Evolutionary conservation across 2,113 vertebrate species (phyloP), one percentile per base, ranked within the genome.

Genomic region (Sapayoa aenigma): DNA sequence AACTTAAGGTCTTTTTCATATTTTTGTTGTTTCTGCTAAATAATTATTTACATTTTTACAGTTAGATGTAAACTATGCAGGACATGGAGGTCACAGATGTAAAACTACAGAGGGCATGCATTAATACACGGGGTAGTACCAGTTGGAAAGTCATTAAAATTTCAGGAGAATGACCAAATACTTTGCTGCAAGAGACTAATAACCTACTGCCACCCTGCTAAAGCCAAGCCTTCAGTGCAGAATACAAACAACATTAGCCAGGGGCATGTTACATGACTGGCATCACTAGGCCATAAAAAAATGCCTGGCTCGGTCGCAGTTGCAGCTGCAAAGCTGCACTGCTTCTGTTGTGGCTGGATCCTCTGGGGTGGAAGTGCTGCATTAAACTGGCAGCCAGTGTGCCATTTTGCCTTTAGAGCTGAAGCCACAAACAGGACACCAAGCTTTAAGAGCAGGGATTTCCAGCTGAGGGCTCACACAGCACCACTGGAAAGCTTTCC

Each of bases 231-330:
- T 85, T 50, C 78, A 25, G 35, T 20, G 62, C 67, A 65, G 35
- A 90, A 75, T 3, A 67, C 62, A 74, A 81, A 84, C 37, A 49
- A 31, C 7, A n/a, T 30, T 22, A 67, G 71, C 24, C 52, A 78
- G 44, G 39, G 39, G 12, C 31, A 59, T 4, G 52, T 50, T n/a
- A 67, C 0, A 0, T 24, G 27, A 68, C 1, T 24, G 74, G 58
- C 71, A 88, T 44, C 41, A 21, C 11, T 1, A 46, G 39, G 60
- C 42, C 15, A 5, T 22, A 15, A 47, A 47, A 33, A 84, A 78
- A 72, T 0, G 13, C 39, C 47, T 47, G 47, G 56, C 85, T 95
- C n/a, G 28, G 33, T 69, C 84, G 71, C 59, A 90, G 14, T 58
- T 31, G 4, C 28, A 72, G 55, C 71, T 79, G 65, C 78, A 82